Evolutionary conservation across 2,888 invertebrate genomes (phyloP), one percentile per base, ranked within the genome.

Genomic region (Drosophila pullipes): DNA sequence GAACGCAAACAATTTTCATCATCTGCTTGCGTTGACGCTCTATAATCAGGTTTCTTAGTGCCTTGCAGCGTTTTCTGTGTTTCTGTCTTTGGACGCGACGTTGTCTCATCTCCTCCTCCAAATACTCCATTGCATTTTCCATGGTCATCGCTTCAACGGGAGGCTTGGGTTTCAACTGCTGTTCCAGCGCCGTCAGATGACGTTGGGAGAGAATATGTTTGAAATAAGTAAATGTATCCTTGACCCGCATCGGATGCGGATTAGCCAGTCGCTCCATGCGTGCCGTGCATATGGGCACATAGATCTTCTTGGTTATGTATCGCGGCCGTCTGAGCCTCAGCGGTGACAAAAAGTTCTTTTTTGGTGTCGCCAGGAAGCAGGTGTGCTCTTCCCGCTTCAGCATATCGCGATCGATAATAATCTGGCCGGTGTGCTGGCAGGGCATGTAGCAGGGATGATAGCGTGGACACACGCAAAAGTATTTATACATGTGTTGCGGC

Each of bases 331-430:
- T 79, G 9, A 74, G 70, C 28, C 77, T 65, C 11, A 74, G 70
- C 1, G 65, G 79, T 2, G 85, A 83, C 0, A 81, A 69, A 4
- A 79, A 72, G 57, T 91, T 87, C n/a, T 83, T 79, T 22, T 91
- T 92, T 10, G 93, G 93, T 1, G 91, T 91, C 4, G 93, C 89
- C 52, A 93, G 67, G 62, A 84, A 90, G 47, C 90, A 91, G 0
- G 92, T 84, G 69, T 93, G 92, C 33, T 93, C 93, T 50, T 90
- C 81, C n/a, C 85, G 78, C 1, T 91, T 91, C 1, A 93, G 70
- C 52, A 93, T 86, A 78, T 93, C 92, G 13, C 93, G 87, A 64
- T 93, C 92, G 30, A 93, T 84, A 13, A 92, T 88, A 4, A 93
- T 88, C 68, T 92, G 91, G 4, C 91, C 93, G 0, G 84, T 76